Base-by-base conservation (phyloP, 2,113 vertebrate species). In the Pteronura brasiliensis region DNA sequence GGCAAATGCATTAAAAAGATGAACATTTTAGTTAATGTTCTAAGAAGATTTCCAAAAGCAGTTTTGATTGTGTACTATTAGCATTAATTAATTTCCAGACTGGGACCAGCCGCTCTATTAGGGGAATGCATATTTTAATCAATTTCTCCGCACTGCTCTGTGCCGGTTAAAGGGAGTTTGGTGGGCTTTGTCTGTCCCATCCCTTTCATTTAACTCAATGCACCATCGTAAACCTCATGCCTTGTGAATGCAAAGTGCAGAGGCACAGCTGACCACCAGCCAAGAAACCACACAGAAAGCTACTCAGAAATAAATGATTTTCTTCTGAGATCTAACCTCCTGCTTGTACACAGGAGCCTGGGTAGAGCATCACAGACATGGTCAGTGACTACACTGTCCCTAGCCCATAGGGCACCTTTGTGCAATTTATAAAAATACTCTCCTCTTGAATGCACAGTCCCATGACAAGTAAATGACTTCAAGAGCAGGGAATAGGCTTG, bases 1-100 rank as follows among this genome's bases (percentile, higher is more conserved):
- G 96, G 98, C 98, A 98, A 98, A 99, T 93, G 97, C 98, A 98
- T 98, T 99, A 98, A 98, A 98, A 98, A 98, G 97, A 98, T 98
- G 98, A 99, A 98, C 96, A 98, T 98, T 99, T 99, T 98, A 99
- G 98, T 99, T 99, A 98, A 98, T 98, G 99, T 97, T 98, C 97
- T 98, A 98, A 98, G 98, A 99, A 98, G 98, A 98, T 98, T 98
- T 98, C 97, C 98, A 98, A 98, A 99, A 98, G 98, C 98, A 97
- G 96, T 98, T 98, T 98, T 98, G 98, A 99, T 98, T 98, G 98
- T 98, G 97, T 98, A 98, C 98, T 98, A 98, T 99, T 98, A 98
- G 92, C 98, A 98, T 99, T 99, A 99, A 99, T 99, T 99, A 99
- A 99, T 98, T 98, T 99, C 98, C 98, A 98, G 98, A 97, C 97